Evolutionary conservation across 92 coral and sea anemone species (phyloP), one percentile per base, ranked within the genome.

Genomic region (Actinostola sp.): DNA sequence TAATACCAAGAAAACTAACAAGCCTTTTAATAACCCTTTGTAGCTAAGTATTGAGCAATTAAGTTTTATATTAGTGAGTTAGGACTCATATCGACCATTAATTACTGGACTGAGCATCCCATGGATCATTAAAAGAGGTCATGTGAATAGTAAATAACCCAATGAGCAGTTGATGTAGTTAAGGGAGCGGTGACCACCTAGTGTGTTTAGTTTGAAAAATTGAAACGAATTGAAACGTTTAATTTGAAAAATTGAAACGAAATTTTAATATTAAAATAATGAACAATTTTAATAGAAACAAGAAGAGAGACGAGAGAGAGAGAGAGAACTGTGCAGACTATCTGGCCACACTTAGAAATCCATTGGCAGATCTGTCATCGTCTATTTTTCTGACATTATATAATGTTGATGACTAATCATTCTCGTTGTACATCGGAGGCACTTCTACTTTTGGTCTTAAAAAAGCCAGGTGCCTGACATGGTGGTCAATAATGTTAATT

Each of bases 381-480:
- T n/a, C n/a, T n/a, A n/a, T n/a, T n/a, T n/a, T n/a, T n/a, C n/a
- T n/a, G n/a, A n/a, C n/a, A n/a, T n/a, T n/a, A n/a, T n/a, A n/a
- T n/a, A n/a, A n/a, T n/a, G n/a, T n/a, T n/a, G n/a, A n/a, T n/a
- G n/a, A n/a, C n/a, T n/a, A n/a, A n/a, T n/a, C n/a, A n/a, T n/a
- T n/a, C n/a, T n/a, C n/a, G n/a, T n/a, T n/a, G n/a, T n/a, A n/a
- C n/a, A n/a, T n/a, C n/a, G n/a, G n/a, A n/a, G n/a, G n/a, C n/a
- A n/a, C n/a, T n/a, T n/a, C n/a, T 39, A 39, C 45, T 39, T 39
- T 30, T 56, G 19, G 63, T 25, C 21, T 36, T 6, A 48, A 25
- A 3, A 12, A 16, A 27, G 44, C 41, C 72, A 66, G 72, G 72
- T 66, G 72, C 25, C 72, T 4, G 23, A 15, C 72, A 38, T 66